Percentiles rank a stretch among this genome's conserved stretches.
Evolutionary conservation across 2,888 invertebrate genomes (phyloP).

Genomic region (Stenotaenia linearis): DNA sequence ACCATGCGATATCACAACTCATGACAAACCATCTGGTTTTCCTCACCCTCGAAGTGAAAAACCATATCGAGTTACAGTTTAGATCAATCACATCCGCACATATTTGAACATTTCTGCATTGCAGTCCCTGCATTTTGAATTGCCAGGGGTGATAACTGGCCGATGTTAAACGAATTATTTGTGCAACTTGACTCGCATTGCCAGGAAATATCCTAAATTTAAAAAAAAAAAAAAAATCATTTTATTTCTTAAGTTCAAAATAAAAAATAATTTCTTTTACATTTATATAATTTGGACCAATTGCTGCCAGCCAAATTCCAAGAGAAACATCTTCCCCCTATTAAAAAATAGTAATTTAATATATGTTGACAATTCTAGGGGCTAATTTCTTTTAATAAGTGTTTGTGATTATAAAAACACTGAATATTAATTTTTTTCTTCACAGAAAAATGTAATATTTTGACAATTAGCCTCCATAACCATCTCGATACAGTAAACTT

Average conservation of each 20-base stretch:
- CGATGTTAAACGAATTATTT: background rate
- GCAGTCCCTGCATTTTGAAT: background rate
- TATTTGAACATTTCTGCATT: background rate
- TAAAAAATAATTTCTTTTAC: conserved; percentile 27
- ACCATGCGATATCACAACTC: background rate
- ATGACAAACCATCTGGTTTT: background rate
- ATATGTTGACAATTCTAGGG: no score
- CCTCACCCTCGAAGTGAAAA: background rate
- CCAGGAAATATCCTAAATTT: background rate
- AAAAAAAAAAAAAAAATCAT: background rate
- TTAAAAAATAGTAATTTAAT: background rate
- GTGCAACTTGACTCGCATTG: background rate
- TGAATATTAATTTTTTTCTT: no score
- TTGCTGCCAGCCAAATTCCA: conserved; percentile 35
- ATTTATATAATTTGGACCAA: conserved; percentile 17
- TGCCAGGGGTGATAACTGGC: background rate
- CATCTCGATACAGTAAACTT: no score
- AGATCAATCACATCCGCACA: conserved; percentile 2
- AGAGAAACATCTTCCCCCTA: conserved; percentile 36
- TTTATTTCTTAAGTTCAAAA: no score
- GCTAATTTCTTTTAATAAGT: no score
- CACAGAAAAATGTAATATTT: no score
- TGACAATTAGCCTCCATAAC: no score
- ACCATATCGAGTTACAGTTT: background rate
- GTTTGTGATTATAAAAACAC: no score